Conservation (phyloP, 2,797 vertebrate species). For the Mormyrops boulengeri region DNA sequence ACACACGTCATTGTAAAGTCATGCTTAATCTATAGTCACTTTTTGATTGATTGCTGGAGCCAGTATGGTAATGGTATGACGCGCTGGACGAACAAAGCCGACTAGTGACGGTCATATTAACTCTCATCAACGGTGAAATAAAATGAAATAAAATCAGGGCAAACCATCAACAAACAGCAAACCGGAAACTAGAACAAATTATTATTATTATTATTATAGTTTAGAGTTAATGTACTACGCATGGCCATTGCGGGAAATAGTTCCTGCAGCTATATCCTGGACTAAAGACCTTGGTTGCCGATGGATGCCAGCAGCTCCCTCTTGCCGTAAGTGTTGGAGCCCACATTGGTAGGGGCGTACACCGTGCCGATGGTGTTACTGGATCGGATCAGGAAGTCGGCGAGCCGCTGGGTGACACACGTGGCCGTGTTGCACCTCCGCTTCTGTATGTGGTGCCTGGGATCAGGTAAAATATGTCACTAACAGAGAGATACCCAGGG, state of each 20-base stretch:
- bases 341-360: conserved; percentile 75
- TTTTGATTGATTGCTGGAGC: not conserved
- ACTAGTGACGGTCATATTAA: not conserved
- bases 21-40: conserved; percentile 10
- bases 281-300: conserved; percentile 59
- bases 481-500: not conserved
- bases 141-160: not conserved
- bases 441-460: conserved; percentile 69
- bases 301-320: conserved; percentile 55
- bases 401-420: conserved; percentile 80
- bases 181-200: not conserved
- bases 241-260: not conserved
- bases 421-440: conserved; percentile 82
- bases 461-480: not conserved
- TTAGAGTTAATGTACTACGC: conserved; percentile 17
- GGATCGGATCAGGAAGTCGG: conserved; percentile 79
- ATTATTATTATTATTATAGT: conserved; percentile 14
- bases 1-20: conserved; percentile 34
- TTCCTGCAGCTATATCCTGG: not conserved
- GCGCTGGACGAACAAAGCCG: not conserved
- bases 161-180: not conserved
- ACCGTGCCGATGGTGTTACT: conserved; percentile 69
- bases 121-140: not conserved
- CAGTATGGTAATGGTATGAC: not conserved
- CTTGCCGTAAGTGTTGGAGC: conserved; percentile 79